phyloP scores from a whole-genome alignment of 2,113 vertebrate genomes.

The Terrapene triunguis region DNA sequence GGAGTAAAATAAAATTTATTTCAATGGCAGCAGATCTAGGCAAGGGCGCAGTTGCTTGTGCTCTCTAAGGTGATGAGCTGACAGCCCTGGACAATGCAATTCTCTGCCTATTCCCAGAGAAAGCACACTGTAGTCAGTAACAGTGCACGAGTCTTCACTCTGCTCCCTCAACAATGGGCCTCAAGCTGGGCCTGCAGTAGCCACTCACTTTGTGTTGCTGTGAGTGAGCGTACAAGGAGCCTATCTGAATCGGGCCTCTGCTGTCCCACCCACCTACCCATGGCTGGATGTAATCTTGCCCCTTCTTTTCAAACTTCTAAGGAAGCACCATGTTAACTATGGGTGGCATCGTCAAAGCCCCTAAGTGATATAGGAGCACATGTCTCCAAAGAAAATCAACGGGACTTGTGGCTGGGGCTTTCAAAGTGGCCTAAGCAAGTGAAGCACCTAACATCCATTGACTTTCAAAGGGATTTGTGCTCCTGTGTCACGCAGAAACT shows the following conservation, averaged over 20 bases:
- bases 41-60: not conserved
- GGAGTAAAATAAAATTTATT: conserved; percentile 14
- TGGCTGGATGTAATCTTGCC: not conserved
- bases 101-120: not conserved
- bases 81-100: not conserved
- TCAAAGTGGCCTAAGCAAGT: not conserved
- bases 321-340: not conserved
- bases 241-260: not conserved
- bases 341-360: not conserved
- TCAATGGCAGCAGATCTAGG: conserved; percentile 24
- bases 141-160: not conserved
- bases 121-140: not conserved
- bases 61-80: not conserved
- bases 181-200: not conserved
- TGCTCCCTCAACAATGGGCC: not conserved
- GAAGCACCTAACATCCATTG: not conserved
- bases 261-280: not conserved
- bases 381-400: not conserved
- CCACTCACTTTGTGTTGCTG: rapidly evolving
- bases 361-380: not conserved
- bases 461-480: not conserved
- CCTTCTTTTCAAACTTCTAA: not conserved
- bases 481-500: not conserved
- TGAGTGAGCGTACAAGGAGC: not conserved
- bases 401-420: not conserved